Evolutionary conservation across 1,140 invertebrate species (phyloP).

Genomic region (Coenobita brevimanus): DNA sequence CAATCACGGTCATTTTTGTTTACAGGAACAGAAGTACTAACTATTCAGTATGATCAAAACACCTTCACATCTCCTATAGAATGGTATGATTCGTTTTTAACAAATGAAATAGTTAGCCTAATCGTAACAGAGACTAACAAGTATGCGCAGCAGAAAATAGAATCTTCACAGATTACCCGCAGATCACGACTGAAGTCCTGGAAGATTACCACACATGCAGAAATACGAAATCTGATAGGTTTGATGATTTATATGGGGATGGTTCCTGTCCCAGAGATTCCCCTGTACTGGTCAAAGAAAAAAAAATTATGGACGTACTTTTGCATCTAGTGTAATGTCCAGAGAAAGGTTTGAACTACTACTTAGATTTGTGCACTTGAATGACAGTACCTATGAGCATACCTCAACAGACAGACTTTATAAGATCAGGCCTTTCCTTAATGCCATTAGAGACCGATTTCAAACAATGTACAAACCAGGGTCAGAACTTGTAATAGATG

Average conservation of each 20-base stretch:
- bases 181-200: constrained; percentile 35
- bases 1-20: too few relatives aligned
- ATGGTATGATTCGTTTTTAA: constrained; percentile 28
- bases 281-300: constrained; percentile 47
- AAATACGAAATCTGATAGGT: constrained; percentile 22
- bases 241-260: constrained; percentile 36
- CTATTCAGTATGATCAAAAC: too few relatives aligned
- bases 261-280: constrained; percentile 22
- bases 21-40: too few relatives aligned
- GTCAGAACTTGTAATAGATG: constrained; percentile 21
- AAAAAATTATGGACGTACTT: too few relatives aligned
- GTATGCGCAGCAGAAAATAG: constrained; percentile 43
- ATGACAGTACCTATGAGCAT: constrained; percentile 18
- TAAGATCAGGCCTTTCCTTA: constrained; percentile 35
- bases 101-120: constrained; percentile 28
- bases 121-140: constrained; percentile 42
- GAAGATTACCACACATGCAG: constrained; percentile 6
- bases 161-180: constrained; percentile 16
- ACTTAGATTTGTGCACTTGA: constrained; percentile 36
- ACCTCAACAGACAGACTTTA: constrained; percentile 26
- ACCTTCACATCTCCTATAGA: too few relatives aligned
- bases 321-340: constrained; percentile 31
- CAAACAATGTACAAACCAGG: constrained; percentile 5
- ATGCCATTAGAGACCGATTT: not conserved
- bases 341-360: constrained; percentile 37